Conservation (phyloP, 2,888 invertebrate species). For the Rhodophaea formosa region DNA sequence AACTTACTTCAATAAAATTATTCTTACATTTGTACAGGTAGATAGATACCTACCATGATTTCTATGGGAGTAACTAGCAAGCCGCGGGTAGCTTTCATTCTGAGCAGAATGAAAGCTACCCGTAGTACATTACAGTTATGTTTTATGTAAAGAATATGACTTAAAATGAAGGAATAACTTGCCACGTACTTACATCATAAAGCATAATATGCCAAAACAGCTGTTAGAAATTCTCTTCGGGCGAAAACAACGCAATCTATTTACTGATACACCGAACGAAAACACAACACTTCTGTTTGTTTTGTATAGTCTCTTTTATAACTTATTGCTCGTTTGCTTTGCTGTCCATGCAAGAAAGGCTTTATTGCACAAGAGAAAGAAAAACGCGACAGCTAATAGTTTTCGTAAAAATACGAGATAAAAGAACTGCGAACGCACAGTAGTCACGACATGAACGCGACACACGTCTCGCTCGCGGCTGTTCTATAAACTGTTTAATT, state of each 20-base stretch:
- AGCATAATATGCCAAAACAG: conserved; percentile 75
- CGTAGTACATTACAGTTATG: too few relatives aligned
- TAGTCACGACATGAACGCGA: conserved; percentile 60
- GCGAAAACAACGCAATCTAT: conserved; percentile 40
- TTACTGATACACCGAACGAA: conserved; percentile 55
- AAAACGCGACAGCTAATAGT: conserved; percentile 32
- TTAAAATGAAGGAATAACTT: conserved; percentile 13
- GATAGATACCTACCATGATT: too few relatives aligned
- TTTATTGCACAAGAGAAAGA: conserved; percentile 32
- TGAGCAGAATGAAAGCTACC: too few relatives aligned
- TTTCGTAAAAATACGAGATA: conserved; percentile 33
- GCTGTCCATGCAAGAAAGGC: conserved; percentile 22
- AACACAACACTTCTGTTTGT: conserved; percentile 65
- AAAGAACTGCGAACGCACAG: conserved; percentile 73
- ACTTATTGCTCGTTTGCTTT: conserved; percentile 18
- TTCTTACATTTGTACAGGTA: too few relatives aligned
- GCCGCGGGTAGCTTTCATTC: too few relatives aligned
- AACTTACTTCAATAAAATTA: too few relatives aligned
- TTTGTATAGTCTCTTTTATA: conserved; percentile 40
- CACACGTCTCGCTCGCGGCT: conserved; percentile 66
- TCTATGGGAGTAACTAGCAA: too few relatives aligned
- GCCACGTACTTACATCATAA: conserved; percentile 65
- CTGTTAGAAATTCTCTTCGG: conserved; percentile 58
- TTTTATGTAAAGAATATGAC: neutral
- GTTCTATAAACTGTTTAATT: conserved; percentile 43